Percentiles rank a stretch among this genome's conserved stretches.
Conservation (phyloP, 2,113 vertebrate genomes). For the Gambusia affinis region DNA sequence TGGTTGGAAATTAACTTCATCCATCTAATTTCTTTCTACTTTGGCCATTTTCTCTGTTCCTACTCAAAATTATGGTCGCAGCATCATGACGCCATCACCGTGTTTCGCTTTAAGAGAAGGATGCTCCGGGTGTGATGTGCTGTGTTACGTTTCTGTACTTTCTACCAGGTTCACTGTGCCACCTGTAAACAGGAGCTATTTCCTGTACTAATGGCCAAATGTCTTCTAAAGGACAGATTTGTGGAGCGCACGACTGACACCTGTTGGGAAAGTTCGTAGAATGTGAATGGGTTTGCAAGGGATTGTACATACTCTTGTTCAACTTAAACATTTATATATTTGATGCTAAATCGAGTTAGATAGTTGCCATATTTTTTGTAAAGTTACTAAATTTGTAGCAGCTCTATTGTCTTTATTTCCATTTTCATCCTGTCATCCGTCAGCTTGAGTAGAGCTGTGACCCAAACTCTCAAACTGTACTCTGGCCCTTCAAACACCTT, state of each 20-base stretch:
- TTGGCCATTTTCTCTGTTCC: not conserved
- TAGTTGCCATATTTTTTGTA: not conserved
- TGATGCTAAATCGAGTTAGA: not conserved
- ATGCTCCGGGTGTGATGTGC: not conserved
- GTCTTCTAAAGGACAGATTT: not conserved
- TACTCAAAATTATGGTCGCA: not conserved
- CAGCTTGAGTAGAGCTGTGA: constrained; percentile 63
- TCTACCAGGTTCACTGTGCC: not conserved
- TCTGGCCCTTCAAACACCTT: constrained; percentile 79
- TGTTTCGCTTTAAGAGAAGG: not conserved
- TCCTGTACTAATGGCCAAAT: not conserved
- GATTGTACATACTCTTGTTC: not conserved
- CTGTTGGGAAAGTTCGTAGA: not conserved
- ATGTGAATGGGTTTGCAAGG: not conserved
- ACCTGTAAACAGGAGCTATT: not conserved
- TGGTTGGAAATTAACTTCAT: not conserved
- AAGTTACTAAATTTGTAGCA: not conserved
- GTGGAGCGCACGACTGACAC: not conserved
- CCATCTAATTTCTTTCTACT: not conserved
- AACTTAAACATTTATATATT: not conserved
- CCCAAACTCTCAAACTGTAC: constrained; percentile 75
- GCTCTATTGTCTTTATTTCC: not conserved
- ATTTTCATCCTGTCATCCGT: not conserved
- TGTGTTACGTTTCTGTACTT: not conserved
- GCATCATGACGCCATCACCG: not conserved